These are phyloP conservation scores for Diceros bicornis DNA, from an alignment of 2,797 vertebrate species.

Conservation along the genomic window DNA sequence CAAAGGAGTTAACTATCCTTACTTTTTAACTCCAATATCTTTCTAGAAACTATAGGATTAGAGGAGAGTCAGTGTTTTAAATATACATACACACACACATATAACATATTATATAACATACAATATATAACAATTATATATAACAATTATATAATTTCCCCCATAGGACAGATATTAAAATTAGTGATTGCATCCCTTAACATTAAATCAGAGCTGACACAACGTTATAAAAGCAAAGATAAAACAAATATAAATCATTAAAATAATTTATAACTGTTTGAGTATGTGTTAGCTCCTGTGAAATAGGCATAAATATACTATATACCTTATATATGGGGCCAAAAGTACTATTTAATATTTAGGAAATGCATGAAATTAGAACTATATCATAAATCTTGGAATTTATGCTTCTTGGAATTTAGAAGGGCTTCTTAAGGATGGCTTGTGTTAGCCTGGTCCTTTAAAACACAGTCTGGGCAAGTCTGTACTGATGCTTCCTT, in stretches of 20 bases:
- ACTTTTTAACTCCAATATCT: neutral
- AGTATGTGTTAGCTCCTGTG: neutral
- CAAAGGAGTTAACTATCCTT: neutral
- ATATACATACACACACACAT: neutral
- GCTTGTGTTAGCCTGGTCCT: neutral
- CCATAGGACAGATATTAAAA: neutral
- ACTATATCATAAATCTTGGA: neutral
- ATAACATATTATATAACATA: neutral
- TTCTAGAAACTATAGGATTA: neutral
- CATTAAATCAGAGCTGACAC: conserved; percentile 13
- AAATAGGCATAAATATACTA: neutral
- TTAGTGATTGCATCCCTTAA: neutral
- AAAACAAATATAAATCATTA: neutral
- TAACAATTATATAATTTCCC: neutral
- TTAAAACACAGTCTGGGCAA: neutral
- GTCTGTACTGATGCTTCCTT: neutral
- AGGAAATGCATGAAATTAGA: neutral
- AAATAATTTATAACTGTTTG: conserved; percentile 31
- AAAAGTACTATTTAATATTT: neutral
- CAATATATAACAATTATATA: neutral
- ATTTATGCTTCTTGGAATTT: neutral
- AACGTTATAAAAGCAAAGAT: neutral
- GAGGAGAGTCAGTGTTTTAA: neutral
- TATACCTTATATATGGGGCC: neutral
- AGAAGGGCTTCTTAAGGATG: neutral